A percentile compares a stretch with the other conserved stretches of the same genome.
phyloP scores from a whole-genome alignment of 1,140 invertebrate species.

The Eriosoma lanigerum region DNA sequence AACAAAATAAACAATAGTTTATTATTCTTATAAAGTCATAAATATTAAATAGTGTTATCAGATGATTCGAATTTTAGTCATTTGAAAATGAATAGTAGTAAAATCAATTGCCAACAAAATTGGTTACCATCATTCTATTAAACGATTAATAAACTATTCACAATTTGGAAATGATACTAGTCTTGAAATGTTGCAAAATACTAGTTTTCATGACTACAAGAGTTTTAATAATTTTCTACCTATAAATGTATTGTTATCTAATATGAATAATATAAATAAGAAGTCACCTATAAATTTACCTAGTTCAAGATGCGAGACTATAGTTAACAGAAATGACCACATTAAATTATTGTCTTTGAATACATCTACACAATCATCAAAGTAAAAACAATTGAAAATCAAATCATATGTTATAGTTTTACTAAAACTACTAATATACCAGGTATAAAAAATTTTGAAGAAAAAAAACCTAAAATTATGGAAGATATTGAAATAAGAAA shows the following conservation, averaged over 20 bases:
- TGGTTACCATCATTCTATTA: conserved; percentile 35
- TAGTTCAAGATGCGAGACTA: background rate
- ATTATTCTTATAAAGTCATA: too few species aligned
- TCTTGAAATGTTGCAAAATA: background rate
- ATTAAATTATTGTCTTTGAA: background rate
- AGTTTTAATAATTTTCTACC: background rate
- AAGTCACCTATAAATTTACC: background rate
- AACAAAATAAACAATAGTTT: too few species aligned
- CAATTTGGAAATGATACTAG: conserved; percentile 1
- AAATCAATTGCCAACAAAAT: conserved; percentile 42
- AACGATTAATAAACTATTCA: background rate
- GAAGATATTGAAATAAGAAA: background rate
- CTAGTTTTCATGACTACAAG: background rate
- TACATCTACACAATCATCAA: background rate
- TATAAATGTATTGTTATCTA: background rate
- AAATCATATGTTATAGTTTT: too few species aligned
- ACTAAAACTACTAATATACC: background rate
- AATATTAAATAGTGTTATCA: conserved; percentile 27
- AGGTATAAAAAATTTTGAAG: background rate
- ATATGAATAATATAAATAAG: background rate
- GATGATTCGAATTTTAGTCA: background rate
- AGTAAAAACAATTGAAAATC: background rate
- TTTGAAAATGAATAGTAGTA: conserved; percentile 5
- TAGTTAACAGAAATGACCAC: background rate
- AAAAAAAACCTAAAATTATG: background rate